Evolutionary conservation across 2,113 vertebrate species (phyloP).

Genomic region (Corythornis vintsioides): DNA sequence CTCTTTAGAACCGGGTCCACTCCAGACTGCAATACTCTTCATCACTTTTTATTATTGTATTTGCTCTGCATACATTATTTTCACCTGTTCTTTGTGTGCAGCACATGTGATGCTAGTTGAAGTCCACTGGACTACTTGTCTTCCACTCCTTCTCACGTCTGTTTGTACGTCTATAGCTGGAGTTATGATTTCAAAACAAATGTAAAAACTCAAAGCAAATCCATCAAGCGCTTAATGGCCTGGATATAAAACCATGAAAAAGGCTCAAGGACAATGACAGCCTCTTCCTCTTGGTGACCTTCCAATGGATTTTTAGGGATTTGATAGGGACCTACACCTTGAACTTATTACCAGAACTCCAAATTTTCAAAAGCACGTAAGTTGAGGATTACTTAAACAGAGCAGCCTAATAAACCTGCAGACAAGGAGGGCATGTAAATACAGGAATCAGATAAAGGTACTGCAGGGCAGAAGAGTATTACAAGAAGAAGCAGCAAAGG

Average conservation of each 20-base stretch:
- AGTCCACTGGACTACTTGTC: not conserved
- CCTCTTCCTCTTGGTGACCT: not conserved
- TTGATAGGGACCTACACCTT: not conserved
- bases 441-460: not conserved
- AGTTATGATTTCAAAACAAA: constrained; percentile 1
- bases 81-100: not conserved
- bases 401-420: not conserved
- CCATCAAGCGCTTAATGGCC: not conserved
- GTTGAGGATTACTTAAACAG: not conserved
- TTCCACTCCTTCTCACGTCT: not conserved
- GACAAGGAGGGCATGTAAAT: not conserved
- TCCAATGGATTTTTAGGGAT: not conserved
- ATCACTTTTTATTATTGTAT: not conserved
- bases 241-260: not conserved
- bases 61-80: not conserved
- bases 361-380: not conserved
- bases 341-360: not conserved
- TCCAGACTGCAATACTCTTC: not conserved
- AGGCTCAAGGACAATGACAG: not conserved
- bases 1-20: not conserved
- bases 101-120: not conserved
- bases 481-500: not conserved
- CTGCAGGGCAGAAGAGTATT: not conserved
- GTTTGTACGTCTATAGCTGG: not conserved
- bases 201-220: not conserved